These are phyloP conservation scores for Indri indri DNA, from an alignment of 2,113 vertebrate genomes.

Conservation along the genomic window DNA sequence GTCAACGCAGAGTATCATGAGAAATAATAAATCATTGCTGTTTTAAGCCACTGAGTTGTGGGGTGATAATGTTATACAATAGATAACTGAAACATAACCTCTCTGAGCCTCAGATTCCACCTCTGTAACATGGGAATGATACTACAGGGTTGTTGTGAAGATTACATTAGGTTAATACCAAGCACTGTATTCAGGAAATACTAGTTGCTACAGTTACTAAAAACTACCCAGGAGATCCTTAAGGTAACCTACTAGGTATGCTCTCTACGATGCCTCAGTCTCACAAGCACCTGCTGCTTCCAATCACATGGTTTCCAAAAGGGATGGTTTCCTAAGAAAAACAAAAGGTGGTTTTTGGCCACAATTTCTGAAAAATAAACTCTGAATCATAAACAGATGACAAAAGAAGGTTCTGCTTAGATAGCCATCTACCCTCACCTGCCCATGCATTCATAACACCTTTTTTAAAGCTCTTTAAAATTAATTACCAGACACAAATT, in stretches of 20 bases:
- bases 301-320: neutral
- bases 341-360: neutral
- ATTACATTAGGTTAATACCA: neutral
- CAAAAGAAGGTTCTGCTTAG: constrained; percentile 21
- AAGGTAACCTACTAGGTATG: neutral
- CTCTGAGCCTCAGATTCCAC: neutral
- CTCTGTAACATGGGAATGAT: neutral
- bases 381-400: neutral
- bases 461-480: constrained; percentile 18
- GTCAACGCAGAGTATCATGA: neutral
- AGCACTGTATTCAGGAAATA: neutral
- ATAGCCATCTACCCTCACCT: neutral
- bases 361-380: constrained; percentile 36
- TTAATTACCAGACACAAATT: neutral
- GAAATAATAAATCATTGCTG: neutral
- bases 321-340: neutral
- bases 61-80: neutral
- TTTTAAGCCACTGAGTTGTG: neutral
- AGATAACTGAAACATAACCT: neutral
- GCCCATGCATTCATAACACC: neutral
- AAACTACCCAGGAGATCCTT: neutral
- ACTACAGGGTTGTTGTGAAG: neutral
- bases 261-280: neutral
- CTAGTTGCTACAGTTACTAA: neutral
- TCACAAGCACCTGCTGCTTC: neutral